Percentiles rank a stretch among this genome's conserved stretches.
phyloP scores from a whole-genome alignment of 2,113 vertebrate genomes.

The Otus sunia region DNA sequence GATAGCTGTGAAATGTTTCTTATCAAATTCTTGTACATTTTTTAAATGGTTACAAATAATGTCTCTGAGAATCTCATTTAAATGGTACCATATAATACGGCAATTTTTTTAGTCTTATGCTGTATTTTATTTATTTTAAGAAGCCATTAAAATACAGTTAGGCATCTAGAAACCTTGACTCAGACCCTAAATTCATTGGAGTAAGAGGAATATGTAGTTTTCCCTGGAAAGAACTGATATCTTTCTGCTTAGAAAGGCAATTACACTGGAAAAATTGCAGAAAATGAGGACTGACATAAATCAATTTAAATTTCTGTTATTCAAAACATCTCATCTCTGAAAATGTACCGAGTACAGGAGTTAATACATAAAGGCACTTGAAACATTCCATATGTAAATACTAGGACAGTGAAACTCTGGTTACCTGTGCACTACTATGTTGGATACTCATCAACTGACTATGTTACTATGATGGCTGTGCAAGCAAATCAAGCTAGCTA shows the following conservation, averaged over 20 bases:
- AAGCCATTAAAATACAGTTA: neutral
- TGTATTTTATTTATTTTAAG: neutral
- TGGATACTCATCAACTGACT: neutral
- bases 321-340: neutral
- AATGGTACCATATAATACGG: neutral
- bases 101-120: neutral
- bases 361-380: neutral
- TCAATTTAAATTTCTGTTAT: neutral
- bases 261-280: neutral
- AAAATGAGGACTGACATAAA: neutral
- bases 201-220: neutral
- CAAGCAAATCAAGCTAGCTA: neutral
- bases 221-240: neutral
- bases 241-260: neutral
- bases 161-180: neutral
- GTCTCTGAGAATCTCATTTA: neutral
- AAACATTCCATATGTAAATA: neutral
- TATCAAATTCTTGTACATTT: neutral
- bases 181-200: neutral
- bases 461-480: neutral
- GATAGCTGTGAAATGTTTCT: neutral
- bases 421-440: neutral
- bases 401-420: neutral
- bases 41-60: neutral
- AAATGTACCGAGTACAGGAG: neutral